Evolutionary conservation across 2,888 invertebrate genomes (phyloP).

Genomic region (Malthinus seriepunctatus): DNA sequence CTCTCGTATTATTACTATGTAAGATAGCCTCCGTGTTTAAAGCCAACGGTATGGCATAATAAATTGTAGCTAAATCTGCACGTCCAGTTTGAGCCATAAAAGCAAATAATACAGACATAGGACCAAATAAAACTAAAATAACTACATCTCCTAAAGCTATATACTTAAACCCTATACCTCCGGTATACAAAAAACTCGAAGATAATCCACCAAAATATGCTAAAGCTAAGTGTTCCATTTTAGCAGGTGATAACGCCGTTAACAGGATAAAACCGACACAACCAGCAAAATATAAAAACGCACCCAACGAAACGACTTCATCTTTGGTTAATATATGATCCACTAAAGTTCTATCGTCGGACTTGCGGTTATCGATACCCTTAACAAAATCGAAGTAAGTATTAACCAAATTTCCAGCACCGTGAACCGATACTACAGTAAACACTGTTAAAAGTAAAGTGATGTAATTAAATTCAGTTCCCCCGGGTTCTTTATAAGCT

Average conservation of each 20-base stretch:
- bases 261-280: slow-evolving; percentile 60
- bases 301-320: slow-evolving; percentile 86
- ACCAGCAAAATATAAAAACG: slow-evolving; percentile 83
- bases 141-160: slow-evolving; percentile 93
- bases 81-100: slow-evolving; percentile 91
- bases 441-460: slow-evolving; percentile 80
- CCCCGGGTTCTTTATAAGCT: slow-evolving; percentile 80
- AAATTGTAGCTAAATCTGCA: slow-evolving; percentile 88
- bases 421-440: slow-evolving; percentile 90
- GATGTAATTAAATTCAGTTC: slow-evolving; percentile 76
- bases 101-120: slow-evolving; percentile 90
- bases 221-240: slow-evolving; percentile 92
- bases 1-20: slow-evolving; percentile 93
- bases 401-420: slow-evolving; percentile 95
- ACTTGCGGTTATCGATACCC: slow-evolving; percentile 93
- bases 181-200: slow-evolving; percentile 95
- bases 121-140: slow-evolving; percentile 91
- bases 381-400: slow-evolving; percentile 95
- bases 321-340: slow-evolving; percentile 85
- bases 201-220: slow-evolving; percentile 95
- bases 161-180: slow-evolving; percentile 94
- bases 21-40: slow-evolving; percentile 94
- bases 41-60: slow-evolving; percentile 92
- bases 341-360: slow-evolving; percentile 93
- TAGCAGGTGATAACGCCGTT: slow-evolving; percentile 75